These are phyloP conservation scores for Graphium colonna DNA, from an alignment of 2,888 invertebrate species.

Conservation along the genomic window DNA sequence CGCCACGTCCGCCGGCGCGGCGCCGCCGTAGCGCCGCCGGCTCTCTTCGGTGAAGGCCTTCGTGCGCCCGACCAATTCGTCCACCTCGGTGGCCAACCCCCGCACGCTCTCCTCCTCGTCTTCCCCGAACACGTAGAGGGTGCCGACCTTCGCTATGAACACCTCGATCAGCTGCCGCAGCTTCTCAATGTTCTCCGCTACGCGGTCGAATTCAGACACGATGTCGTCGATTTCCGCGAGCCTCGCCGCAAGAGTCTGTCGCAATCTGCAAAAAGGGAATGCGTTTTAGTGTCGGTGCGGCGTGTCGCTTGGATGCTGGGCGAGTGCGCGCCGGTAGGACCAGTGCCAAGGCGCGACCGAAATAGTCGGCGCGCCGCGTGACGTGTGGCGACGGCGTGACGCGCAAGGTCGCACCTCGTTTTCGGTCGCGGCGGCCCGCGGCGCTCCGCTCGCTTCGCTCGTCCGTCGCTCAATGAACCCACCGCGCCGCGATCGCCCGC, in stretches of 20 bases:
- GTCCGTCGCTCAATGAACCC: slow-evolving; percentile 77
- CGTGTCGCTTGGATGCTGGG: slow-evolving; percentile 41
- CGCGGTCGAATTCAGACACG: slow-evolving; percentile 86
- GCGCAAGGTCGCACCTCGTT: slow-evolving; percentile 75
- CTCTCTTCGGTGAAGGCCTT: slow-evolving; percentile 80
- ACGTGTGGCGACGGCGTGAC: slow-evolving; percentile 53
- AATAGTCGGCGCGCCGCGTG: slow-evolving; percentile 70
- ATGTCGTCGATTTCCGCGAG: slow-evolving; percentile 86
- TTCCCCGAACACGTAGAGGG: slow-evolving; percentile 88
- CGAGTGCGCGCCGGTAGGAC: slow-evolving; percentile 45
- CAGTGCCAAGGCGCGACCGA: slow-evolving; percentile 73
- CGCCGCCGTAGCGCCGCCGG: slow-evolving; percentile 81
- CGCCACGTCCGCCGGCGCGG: slow-evolving; percentile 87
- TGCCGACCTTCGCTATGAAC: slow-evolving; percentile 82
- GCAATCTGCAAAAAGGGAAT: slow-evolving; percentile 83
- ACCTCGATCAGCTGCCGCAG: slow-evolving; percentile 84
- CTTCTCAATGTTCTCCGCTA: slow-evolving; percentile 84
- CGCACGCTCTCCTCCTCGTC: slow-evolving; percentile 83
- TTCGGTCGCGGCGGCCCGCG: slow-evolving; percentile 70
- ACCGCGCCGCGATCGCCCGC: slow-evolving; percentile 55
- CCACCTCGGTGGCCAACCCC: slow-evolving; percentile 78
- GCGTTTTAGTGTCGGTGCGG: slow-evolving; percentile 42
- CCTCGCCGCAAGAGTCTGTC: slow-evolving; percentile 88
- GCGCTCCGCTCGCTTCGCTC: slow-evolving; percentile 74
- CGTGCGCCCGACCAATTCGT: slow-evolving; percentile 77